Evolutionary conservation across 2,113 vertebrate genomes (phyloP).

Genomic region (Eulacestoma nigropectus): DNA sequence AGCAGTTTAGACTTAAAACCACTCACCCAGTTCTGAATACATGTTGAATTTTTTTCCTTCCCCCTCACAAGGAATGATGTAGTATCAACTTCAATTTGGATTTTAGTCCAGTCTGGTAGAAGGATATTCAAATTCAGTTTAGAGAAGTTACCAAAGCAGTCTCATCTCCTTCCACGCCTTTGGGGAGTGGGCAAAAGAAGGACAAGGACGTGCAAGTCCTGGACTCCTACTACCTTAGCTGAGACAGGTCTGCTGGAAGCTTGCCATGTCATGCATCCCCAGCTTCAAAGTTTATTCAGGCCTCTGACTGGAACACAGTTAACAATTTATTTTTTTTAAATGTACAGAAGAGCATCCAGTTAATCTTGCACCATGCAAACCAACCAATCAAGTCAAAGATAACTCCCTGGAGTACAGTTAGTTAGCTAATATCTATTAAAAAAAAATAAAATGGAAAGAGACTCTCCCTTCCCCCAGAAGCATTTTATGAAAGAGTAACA

Average conservation of each 20-base stretch:
- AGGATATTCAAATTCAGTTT: neutral
- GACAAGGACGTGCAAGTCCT: neutral
- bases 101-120: neutral
- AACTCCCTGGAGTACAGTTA: neutral
- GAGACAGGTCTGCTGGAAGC: neutral
- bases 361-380: neutral
- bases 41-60: neutral
- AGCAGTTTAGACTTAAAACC: neutral
- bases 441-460: neutral
- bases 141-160: neutral
- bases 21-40: accelerated
- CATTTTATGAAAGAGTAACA: neutral
- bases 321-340: neutral
- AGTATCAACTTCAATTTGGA: neutral
- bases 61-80: neutral
- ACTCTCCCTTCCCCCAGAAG: neutral
- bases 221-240: neutral
- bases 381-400: neutral
- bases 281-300: neutral
- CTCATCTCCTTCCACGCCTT: neutral
- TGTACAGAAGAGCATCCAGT: neutral
- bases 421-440: neutral
- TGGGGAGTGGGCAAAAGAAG: neutral
- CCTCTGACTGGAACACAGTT: neutral
- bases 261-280: neutral